Base-by-base conservation (phyloP, 2,888 invertebrate species). In the Craniophora ligustri region DNA sequence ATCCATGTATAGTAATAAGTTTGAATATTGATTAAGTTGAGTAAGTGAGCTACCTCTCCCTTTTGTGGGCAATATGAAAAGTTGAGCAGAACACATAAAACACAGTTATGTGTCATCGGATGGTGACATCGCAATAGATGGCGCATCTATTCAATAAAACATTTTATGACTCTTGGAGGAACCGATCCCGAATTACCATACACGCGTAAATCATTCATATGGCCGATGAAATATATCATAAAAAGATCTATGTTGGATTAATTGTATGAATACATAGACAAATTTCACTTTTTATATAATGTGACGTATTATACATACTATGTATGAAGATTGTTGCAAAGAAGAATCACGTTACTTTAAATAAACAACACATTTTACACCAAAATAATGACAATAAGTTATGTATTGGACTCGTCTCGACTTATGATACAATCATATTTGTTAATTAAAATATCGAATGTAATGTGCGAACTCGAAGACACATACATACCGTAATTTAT, bases 61-160 rank as follows among this genome's bases (percentile, higher is more conserved):
- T n/a, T 50, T 50, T 69, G 71, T 60, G 50, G 44, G 44, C 54
- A 40, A 55, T 58, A 48, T 32, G 18, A 15, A 60, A 42, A 71
- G 36, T 58, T 49, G 49, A 44, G 26, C 46, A 41, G 13, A 32
- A 34, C 7, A 34, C 58, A 55, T 72, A 75, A 72, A 72, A 65
- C 47, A 54, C 42, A 47, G 65, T 50, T 41, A 68, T 68, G 48
- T 56, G 76, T 60, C 48, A 56, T 53, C 14, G 16, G 38, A 59
- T 51, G 68, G 59, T 59, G 59, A 60, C 68, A 51, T 38, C 53
- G 31, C 49, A 21, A 38, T 39, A 56, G 47, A 61, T 39, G 45
- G 50, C 61, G 46, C 60, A 72, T 64, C 65, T 60, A 70, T 73
- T 78, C 72, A 68, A 72, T 75, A 75, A 68, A 68, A 74, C 44